These are phyloP conservation scores for Ostrea denselamellosa DNA, from an alignment of 1,140 invertebrate species.

Conservation along the genomic window DNA sequence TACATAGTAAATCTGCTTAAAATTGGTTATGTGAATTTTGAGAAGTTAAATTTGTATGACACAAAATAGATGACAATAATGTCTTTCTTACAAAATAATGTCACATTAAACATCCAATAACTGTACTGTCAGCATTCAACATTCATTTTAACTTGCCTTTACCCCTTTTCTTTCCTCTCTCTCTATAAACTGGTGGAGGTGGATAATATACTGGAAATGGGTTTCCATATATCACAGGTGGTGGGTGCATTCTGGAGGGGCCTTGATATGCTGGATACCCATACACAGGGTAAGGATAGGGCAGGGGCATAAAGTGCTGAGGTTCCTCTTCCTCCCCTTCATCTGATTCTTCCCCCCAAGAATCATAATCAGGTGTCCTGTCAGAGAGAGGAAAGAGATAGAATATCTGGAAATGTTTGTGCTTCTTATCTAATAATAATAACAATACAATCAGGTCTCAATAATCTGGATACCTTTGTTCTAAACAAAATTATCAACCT, in stretches of 20 bases:
- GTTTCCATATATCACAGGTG: conserved; percentile 58
- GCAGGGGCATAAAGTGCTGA: conserved; percentile 57
- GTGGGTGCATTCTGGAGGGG: conserved; percentile 44
- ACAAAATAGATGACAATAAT: not conserved
- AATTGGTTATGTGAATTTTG: not conserved
- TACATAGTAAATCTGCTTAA: not conserved
- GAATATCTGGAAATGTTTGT: no score
- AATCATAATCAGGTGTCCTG: conserved; percentile 63
- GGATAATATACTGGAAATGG: conserved; percentile 64
- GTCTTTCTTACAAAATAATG: no score
- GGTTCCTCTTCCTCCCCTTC: conserved; percentile 56
- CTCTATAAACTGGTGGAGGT: conserved; percentile 55
- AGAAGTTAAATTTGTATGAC: not conserved
- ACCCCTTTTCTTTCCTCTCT: conserved; percentile 43
- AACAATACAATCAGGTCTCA: no score
- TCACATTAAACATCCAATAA: no score
- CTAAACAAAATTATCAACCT: no score
- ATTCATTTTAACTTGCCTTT: conserved; percentile 45
- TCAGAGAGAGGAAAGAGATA: not conserved
- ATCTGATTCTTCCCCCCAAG: conserved; percentile 64
- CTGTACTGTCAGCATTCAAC: no score
- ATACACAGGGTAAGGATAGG: conserved; percentile 52
- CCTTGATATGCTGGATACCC: conserved; percentile 52
- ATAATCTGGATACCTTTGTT: no score
- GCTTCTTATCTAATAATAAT: no score